Conservation (phyloP, 2,797 vertebrate genomes). For the Acanthurus lineatus region DNA sequence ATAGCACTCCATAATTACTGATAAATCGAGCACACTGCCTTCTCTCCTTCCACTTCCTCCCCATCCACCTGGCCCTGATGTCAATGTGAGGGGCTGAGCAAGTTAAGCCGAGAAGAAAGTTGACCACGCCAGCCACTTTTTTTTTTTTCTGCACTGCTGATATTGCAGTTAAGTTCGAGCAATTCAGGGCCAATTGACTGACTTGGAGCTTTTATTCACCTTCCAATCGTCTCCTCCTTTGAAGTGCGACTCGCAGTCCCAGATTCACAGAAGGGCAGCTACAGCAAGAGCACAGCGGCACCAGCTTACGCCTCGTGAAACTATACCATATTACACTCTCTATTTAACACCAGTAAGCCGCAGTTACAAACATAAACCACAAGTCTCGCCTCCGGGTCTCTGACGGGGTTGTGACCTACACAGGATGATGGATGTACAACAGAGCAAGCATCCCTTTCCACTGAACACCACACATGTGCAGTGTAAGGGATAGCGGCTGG, state of each 20-base stretch:
- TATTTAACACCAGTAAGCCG: conserved; percentile 47
- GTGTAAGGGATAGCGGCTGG: conserved; percentile 47
- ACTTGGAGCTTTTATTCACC: conserved; percentile 80
- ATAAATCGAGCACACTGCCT: conserved; percentile 83
- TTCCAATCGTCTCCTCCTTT: conserved; percentile 74
- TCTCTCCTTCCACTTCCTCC: conserved; percentile 68
- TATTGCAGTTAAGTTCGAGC: conserved; percentile 83
- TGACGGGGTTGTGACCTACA: conserved; percentile 55
- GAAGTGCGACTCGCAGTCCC: conserved; percentile 66
- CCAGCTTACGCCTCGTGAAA: conserved; percentile 52
- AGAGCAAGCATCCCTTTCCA: conserved; percentile 28
- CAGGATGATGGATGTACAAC: conserved; percentile 43
- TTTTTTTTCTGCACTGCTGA: conserved; percentile 76
- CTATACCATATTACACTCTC: conserved; percentile 21
- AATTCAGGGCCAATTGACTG: conserved; percentile 79
- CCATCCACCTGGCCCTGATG: conserved; percentile 79
- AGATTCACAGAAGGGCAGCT: conserved; percentile 56
- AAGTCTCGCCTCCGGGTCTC: conserved; percentile 36
- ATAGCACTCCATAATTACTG: conserved; percentile 86
- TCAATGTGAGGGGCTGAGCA: conserved; percentile 76
- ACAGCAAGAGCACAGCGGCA: conserved; percentile 65
- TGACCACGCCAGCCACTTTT: conserved; percentile 77
- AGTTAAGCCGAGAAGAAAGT: conserved; percentile 70
- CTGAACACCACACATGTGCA: conserved; percentile 39
- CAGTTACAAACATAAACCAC: conserved; percentile 36